These are phyloP conservation scores for Carterocephalus palaemon DNA, from an alignment of 2,888 invertebrate genomes.

Conservation along the genomic window DNA sequence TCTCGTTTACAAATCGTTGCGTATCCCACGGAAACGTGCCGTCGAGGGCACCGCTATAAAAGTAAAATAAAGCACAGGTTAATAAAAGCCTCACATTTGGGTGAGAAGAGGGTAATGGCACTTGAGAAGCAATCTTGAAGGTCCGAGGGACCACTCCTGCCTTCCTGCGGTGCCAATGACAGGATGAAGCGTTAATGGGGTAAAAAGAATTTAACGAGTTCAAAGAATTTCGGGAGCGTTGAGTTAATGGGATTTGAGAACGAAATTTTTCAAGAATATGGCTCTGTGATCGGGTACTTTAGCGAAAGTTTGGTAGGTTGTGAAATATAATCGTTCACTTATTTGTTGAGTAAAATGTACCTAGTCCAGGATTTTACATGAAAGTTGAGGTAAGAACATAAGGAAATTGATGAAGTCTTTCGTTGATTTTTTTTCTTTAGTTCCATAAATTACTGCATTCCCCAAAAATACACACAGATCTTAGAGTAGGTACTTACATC, in stretches of 20 bases:
- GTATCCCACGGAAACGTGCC: neutral
- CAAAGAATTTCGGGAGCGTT: conserved; percentile 4
- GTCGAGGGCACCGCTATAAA: neutral
- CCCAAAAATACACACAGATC: no score
- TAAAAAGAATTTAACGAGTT: conserved; percentile 8
- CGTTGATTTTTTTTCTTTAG: no score
- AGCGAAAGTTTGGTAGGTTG: no score
- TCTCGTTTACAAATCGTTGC: neutral
- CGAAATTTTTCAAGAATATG: neutral
- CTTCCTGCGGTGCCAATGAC: conserved; percentile 36
- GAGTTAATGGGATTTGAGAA: neutral
- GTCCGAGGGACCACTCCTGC: conserved; percentile 54
- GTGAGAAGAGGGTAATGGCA: conserved; percentile 58
- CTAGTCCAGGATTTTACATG: no score
- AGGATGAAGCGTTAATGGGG: conserved; percentile 23
- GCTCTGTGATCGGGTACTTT: no score
- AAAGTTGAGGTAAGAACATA: no score
- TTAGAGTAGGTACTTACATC: no score
- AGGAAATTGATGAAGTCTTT: no score
- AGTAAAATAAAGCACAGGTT: conserved; percentile 41
- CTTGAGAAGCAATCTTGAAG: conserved; percentile 70
- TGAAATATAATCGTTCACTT: no score
- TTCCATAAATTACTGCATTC: no score
- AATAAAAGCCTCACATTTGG: conserved; percentile 64
- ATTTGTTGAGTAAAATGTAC: no score